Conservation (phyloP, 2,113 vertebrate species). For the Ceyx melanurus region DNA sequence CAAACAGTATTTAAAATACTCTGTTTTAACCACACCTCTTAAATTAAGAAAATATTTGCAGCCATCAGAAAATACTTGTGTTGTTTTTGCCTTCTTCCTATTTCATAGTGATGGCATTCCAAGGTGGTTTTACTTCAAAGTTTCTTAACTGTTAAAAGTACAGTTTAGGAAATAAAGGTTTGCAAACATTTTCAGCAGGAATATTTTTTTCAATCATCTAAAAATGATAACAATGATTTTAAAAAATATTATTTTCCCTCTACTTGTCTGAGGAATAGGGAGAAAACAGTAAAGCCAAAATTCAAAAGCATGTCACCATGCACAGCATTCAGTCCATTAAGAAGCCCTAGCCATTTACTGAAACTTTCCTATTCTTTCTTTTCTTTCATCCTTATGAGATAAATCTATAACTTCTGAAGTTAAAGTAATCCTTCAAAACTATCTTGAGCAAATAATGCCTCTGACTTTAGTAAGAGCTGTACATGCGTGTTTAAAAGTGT, state of each 20-base stretch:
- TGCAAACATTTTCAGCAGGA: not conserved
- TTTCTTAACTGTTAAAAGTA: not conserved
- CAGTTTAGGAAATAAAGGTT: not conserved
- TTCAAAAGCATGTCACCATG: not conserved
- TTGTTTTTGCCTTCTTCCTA: not conserved
- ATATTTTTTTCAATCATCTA: not conserved
- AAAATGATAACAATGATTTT: not conserved
- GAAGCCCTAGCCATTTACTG: not conserved
- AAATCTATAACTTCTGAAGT: not conserved
- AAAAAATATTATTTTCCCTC: not conserved
- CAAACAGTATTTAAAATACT: not conserved
- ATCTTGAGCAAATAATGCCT: too few species aligned
- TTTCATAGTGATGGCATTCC: not conserved
- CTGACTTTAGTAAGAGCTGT: too few species aligned
- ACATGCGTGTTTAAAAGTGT: too few species aligned
- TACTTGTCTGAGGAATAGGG: not conserved
- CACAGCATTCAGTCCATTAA: not conserved
- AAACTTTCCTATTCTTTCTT: not conserved
- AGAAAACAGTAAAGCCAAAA: not conserved
- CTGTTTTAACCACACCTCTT: not conserved
- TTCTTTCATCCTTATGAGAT: not conserved
- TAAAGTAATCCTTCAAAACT: too few species aligned
- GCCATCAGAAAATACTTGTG: not conserved
- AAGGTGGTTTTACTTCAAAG: not conserved
- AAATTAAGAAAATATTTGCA: not conserved